Evolutionary conservation across 2,888 invertebrate species (phyloP), one percentile per base, ranked within the genome.

Genomic region (Dione juno): DNA sequence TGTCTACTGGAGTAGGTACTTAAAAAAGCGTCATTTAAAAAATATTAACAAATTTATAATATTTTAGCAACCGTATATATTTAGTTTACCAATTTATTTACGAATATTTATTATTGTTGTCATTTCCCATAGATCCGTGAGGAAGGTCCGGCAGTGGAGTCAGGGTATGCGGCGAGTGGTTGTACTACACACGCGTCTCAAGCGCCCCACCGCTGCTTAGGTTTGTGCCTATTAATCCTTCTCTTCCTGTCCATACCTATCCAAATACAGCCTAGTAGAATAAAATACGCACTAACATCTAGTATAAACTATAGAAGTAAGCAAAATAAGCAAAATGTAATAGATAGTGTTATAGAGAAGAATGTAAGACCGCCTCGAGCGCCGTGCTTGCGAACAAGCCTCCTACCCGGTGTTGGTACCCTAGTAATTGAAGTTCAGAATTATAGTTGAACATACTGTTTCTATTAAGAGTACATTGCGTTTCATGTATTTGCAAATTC

Each of bases 181-280:
- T 93, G 93, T 79, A 78, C 85, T 8, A 87, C 88, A 6, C 84
- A 79, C 76, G 85, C 88, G 37, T 80, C 90, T n/a, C 82, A 83
- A 48, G 82, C 90, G 13, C 84, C 88, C 3, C 89, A 88, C 79
- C 85, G 82, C 77, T 93, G 93, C 83, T 80, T 93, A 93, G 93
- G 93, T 93, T 93, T 93, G 93, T 93, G 90, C 79, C 84, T 93
- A 74, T 83, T 92, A 75, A 82, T 93, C 79, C 80, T 93, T 81
- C 79, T 90, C 79, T 79, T 91, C 77, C 80, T 90, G 77, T 84
- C 79, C 81, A 85, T 83, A 80, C 84, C 85, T 74, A 82, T 84
- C 59, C 72, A 66, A n/a, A 67, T 64, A 66, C 53, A 28, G 40
- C 66, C 68, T 80, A 82, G 85, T 84, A 83, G 83, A 84, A 80